Conservation (phyloP, 2,113 vertebrate species). For the Gnathonemus longibarbis region DNA sequence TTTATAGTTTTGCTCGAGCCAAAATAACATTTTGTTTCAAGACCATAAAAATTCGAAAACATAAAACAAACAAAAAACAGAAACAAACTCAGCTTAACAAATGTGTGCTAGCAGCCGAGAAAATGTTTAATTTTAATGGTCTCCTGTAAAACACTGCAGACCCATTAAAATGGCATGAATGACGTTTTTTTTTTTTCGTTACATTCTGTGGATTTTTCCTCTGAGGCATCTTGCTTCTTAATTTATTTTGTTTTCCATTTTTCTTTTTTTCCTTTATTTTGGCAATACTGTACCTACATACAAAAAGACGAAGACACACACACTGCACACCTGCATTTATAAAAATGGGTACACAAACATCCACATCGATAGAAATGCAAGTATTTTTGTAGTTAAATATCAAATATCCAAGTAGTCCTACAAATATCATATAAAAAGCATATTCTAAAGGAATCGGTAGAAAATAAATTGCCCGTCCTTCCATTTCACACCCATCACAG, state of each 20-base stretch:
- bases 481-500: neutral
- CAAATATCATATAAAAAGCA: neutral
- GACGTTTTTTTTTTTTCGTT: neutral
- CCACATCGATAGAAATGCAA: neutral
- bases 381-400: neutral
- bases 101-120: neutral
- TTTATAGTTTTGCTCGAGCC: neutral
- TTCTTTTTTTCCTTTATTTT: neutral
- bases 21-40: neutral
- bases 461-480: neutral
- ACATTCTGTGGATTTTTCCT: neutral
- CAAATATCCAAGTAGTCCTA: neutral
- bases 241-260: neutral
- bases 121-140: conserved; percentile 4
- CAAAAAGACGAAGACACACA: neutral
- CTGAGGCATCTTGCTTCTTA: neutral
- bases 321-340: neutral
- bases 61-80: neutral
- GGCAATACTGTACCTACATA: neutral
- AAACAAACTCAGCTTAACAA: neutral
- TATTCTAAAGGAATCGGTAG: neutral
- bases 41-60: neutral
- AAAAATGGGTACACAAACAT: neutral
- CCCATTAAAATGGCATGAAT: neutral
- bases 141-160: neutral